Evolutionary conservation across 1,140 invertebrate species (phyloP), one percentile per base, ranked within the genome.

Genomic region (Papilio xuthus): DNA sequence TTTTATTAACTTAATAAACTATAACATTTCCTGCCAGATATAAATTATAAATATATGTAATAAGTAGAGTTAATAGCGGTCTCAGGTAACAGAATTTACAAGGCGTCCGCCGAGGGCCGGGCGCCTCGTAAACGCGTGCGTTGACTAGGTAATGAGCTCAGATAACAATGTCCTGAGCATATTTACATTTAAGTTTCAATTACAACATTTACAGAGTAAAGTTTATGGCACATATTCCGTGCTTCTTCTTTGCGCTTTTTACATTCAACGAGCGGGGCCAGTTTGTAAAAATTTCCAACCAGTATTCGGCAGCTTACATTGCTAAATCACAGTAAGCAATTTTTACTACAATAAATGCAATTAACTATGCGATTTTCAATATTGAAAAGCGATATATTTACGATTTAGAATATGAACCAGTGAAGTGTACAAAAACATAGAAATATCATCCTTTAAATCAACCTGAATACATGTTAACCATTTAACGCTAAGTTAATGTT

Each of bases 141-240:
- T 63, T 63, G 60, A 63, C 60, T 63, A 63, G 60, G 28, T 63
- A 63, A 63, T 63, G 60, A 63, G 60, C 60, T 7, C 10, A 63
- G 60, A 63, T 63, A 63, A 63, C 23, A 63, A 63, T 63, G 60
- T 63, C 60, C 60, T 63, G 23, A 63, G 60, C 60, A 63, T 63
- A 63, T 63, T 63, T 63, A 63, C 60, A 63, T 63, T 63, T 63
- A 63, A 63, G 23, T 63, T 63, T 63, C 60, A 63, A 63, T 63
- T 63, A 63, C 60, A 63, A 63, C 60, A 63, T 63, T 63, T 63
- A 63, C 60, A 63, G 23, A 28, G 23, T 28, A 63, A 63, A 63
- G n/a, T 63, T 28, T 28, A 28, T 28, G 8, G 23, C 23, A 60
- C 20, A 26, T 60, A 26, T 60, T 23, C 10, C 20, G 56, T 60